A percentile compares a stretch with the other conserved stretches of the same genome.
These are phyloP conservation scores for Trichogramma pretiosum DNA, from an alignment of 1,140 invertebrate species.

Conservation along the genomic window DNA sequence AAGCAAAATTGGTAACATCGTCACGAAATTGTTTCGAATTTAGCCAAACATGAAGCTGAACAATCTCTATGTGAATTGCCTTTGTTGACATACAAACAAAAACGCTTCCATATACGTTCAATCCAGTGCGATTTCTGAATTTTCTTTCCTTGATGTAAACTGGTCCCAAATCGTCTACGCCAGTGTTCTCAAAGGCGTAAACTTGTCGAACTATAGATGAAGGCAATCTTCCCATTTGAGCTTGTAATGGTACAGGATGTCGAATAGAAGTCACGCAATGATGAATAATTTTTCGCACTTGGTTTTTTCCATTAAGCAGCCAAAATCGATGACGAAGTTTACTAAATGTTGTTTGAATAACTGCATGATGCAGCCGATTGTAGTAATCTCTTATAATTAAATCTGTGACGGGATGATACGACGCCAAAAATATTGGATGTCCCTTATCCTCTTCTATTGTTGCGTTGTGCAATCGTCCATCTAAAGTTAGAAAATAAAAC, in stretches of 20 bases:
- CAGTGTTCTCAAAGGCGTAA: background rate
- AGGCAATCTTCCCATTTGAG: background rate
- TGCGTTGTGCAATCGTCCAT: no score
- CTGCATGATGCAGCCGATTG: background rate
- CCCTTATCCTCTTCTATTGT: no score
- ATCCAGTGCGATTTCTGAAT: background rate
- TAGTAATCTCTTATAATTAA: background rate
- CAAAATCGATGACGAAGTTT: background rate
- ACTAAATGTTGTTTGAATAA: background rate
- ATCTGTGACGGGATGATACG: no score
- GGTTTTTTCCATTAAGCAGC: background rate
- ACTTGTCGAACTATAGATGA: background rate
- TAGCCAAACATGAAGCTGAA: no score
- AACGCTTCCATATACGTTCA: background rate
- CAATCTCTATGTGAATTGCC: conserved; percentile 6
- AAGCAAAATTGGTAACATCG: no score
- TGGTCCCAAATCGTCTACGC: background rate
- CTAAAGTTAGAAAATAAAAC: no score
- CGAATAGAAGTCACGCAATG: background rate
- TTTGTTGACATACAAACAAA: conserved; percentile 8
- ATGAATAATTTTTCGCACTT: background rate
- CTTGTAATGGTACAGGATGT: background rate
- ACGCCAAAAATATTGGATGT: no score
- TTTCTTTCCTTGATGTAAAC: background rate
- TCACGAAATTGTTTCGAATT: no score